Evolutionary conservation across 2,888 invertebrate species (phyloP).

Genomic region (Beris morrisii): DNA sequence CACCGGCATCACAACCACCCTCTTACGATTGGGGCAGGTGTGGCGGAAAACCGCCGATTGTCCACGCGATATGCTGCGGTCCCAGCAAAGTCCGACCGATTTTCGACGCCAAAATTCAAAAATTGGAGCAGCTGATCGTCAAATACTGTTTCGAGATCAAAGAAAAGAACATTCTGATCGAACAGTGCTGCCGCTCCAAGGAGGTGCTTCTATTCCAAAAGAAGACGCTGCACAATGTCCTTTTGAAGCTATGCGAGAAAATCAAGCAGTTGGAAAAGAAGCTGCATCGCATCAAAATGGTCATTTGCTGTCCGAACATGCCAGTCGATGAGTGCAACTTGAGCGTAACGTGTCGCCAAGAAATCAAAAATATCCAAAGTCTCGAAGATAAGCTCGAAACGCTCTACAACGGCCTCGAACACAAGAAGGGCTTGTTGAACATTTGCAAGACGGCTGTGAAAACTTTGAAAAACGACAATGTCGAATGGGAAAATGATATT

Average conservation of each 20-base stretch:
- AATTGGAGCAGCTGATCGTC: constrained; percentile 7
- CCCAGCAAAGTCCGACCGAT: constrained; percentile 12
- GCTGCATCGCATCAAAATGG: constrained; percentile 10
- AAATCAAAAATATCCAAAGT: constrained; percentile 1
- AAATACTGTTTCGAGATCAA: constrained; percentile 19
- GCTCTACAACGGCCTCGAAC: constrained; percentile 5
- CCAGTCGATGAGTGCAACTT: constrained; percentile 1
- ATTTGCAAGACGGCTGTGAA: background rate
- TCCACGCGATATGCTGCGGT: constrained; percentile 4
- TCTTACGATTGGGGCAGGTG: too few species aligned
- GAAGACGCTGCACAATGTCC: constrained; percentile 6
- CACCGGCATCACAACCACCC: too few species aligned
- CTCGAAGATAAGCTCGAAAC: constrained; percentile 15
- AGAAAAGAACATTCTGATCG: constrained; percentile 16
- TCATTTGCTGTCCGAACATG: constrained; percentile 7
- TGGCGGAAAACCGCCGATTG: background rate
- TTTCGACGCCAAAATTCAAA: constrained; percentile 7
- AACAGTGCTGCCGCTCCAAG: constrained; percentile 4
- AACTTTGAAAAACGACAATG: background rate
- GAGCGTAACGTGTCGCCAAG: background rate
- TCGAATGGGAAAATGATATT: constrained; percentile 9
- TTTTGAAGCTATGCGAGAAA: constrained; percentile 12
- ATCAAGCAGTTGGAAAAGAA: constrained; percentile 18
- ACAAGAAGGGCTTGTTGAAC: constrained; percentile 11
- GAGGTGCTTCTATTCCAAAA: constrained; percentile 6